Evolutionary conservation across 1,140 invertebrate species (phyloP), one percentile per base, ranked within the genome.

Genomic region (Tetramorium parvispinum): DNA sequence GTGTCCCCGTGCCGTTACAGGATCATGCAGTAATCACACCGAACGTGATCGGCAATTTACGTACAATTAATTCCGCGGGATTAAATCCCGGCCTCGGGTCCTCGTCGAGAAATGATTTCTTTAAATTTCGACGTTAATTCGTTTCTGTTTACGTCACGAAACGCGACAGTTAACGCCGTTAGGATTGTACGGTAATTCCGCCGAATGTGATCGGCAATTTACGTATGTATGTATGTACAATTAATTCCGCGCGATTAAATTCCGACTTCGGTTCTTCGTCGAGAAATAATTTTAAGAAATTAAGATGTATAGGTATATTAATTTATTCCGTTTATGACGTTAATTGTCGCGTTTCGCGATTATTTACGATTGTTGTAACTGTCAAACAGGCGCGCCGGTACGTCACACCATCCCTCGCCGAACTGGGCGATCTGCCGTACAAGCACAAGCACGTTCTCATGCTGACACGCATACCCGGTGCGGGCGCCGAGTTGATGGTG

Each of bases 401-500:
- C 85, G 95, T 96, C 18, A 96, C 96, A 0, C 96, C 96, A 68
- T 96, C 96, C 2, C 91, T 96, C 3, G 93, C 95, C 5, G 95
- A 96, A 87, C 87, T 96, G 43, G 95, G 95, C 13, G 85, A 93
- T 87, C 85, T 95, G 89, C 93, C 96, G 10, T 95, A 95, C 86
- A 93, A 95, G 51, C 96, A 95, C 91, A 93, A 95, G 75, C 93
- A 96, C 87, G 94, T 96, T 10, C 85, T 97, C 7, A 96, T 97
- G 94, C 95, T 97, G 86, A 97, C 97, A 85, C 94, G 96, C 53
- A 95, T 97, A 63, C 97, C 97, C 2, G 96, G 96, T 77, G 95
- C 96, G 40, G 97, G 97, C 6, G 96, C 96, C n/a, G 97, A 97
- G 89, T 94, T 97, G 85, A 91, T 97, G n/a, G 96, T 97, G 3